Conservation (phyloP, 1,140 invertebrate genomes). For the Xylocopa sonorina region DNA sequence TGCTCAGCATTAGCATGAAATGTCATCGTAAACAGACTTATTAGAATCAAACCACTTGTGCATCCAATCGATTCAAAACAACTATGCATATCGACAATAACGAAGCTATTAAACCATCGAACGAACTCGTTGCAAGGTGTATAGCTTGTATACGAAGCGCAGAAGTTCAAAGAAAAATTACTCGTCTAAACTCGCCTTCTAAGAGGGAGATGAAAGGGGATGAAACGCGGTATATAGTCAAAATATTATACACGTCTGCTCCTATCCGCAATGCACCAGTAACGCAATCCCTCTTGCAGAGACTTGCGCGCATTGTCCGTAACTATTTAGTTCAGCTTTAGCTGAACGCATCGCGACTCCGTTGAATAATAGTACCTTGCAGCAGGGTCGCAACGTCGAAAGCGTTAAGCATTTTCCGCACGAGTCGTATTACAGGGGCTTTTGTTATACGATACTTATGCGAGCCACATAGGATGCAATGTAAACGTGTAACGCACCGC, state of each 20-base stretch:
- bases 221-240: constrained; percentile 41
- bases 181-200: constrained; percentile 10
- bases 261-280: constrained; percentile 6
- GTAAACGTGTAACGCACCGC: too few relatives aligned
- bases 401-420: constrained; percentile 23
- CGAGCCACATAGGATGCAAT: neutral
- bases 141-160: neutral
- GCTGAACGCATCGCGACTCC: constrained; percentile 2
- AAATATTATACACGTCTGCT: constrained; percentile 54
- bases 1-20: too few relatives aligned
- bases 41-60: too few relatives aligned
- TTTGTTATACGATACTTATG: constrained; percentile 42
- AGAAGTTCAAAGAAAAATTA: neutral
- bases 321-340: neutral
- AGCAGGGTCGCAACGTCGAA: neutral
- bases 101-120: too few relatives aligned
- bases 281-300: constrained; percentile 40
- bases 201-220: constrained; percentile 57
- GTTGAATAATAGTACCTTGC: constrained; percentile 6
- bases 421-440: constrained; percentile 25
- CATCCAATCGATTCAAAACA: too few relatives aligned
- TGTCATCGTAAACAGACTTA: too few relatives aligned
- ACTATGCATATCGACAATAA: too few relatives aligned
- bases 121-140: neutral
- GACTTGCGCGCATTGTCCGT: constrained; percentile 4